A percentile compares a stretch with the other conserved stretches of the same genome.
These are phyloP conservation scores for Caenorhabditis plicata DNA, from an alignment of 2,888 invertebrate genomes.

Conservation along the genomic window DNA sequence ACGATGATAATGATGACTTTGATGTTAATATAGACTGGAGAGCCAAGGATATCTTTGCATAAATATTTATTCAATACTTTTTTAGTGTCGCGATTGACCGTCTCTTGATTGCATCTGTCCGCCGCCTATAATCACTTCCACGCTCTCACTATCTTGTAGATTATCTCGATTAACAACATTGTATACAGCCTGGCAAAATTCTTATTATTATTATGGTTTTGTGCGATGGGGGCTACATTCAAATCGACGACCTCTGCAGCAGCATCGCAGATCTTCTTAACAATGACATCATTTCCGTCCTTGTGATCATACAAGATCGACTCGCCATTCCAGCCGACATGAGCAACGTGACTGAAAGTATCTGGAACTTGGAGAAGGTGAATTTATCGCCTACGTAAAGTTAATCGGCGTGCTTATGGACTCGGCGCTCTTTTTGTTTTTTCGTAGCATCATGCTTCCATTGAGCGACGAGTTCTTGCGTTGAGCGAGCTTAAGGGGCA, in stretches of 20 bases:
- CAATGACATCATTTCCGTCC: constrained; percentile 27
- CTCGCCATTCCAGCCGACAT: constrained; percentile 48
- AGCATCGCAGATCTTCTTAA: constrained; percentile 38
- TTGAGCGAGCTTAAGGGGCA: constrained; percentile 10
- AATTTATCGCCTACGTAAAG: constrained; percentile 20
- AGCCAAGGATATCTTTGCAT: constrained; percentile 21
- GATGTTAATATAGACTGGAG: constrained; percentile 28
- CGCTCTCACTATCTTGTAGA: constrained; percentile 48
- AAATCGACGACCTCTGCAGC: constrained; percentile 38
- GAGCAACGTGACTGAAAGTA: constrained; percentile 38
- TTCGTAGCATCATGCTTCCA: constrained; percentile 3
- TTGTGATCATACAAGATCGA: constrained; percentile 39
- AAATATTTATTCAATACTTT: not conserved
- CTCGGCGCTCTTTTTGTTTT: constrained; percentile 22
- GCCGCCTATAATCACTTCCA: constrained; percentile 40
- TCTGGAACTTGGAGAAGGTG: not conserved
- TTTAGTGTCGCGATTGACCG: too few species aligned
- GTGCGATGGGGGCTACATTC: constrained; percentile 15
- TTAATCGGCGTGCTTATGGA: constrained; percentile 33
- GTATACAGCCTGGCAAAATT: constrained; percentile 39
- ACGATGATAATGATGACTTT: constrained; percentile 24
- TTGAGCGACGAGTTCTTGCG: constrained; percentile 1
- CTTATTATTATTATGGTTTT: not conserved
- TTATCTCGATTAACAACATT: constrained; percentile 46
- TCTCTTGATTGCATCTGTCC: constrained; percentile 35